Evolutionary conservation across 2,113 vertebrate genomes (phyloP).

Genomic region (Hiodon tergisus): DNA sequence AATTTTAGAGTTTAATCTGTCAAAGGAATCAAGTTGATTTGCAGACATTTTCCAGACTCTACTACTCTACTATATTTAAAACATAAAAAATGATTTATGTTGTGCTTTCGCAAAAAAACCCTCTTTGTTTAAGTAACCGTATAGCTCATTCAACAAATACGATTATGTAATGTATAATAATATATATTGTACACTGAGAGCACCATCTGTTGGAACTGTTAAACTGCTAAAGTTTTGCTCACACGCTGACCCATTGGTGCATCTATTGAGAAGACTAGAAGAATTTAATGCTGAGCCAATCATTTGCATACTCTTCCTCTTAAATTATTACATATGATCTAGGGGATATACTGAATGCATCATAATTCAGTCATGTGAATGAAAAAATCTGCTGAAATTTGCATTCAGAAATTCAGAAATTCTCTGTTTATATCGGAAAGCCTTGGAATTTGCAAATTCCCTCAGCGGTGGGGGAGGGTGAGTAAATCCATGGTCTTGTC

Average conservation of each 20-base stretch:
- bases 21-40: no score
- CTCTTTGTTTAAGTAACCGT: no score
- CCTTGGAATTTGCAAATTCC: background rate
- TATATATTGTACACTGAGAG: background rate
- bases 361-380: background rate
- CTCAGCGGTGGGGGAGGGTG: background rate
- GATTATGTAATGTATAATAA: background rate
- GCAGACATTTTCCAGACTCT: no score
- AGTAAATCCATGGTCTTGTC: slow-evolving; percentile 6
- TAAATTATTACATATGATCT: background rate
- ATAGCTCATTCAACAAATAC: no score
- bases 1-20: no score
- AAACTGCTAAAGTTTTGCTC: background rate
- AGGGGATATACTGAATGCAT: slow-evolving; percentile 4
- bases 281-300: background rate
- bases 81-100: no score
- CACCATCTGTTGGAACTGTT: slow-evolving; percentile 9
- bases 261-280: background rate
- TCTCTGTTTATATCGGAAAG: background rate
- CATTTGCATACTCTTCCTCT: background rate
- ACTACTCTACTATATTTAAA: no score
- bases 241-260: background rate
- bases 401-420: background rate
- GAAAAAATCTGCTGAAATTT: background rate
- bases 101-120: no score